Base-by-base conservation (phyloP, 1,140 invertebrate species). In the Lasioglossum albipes region DNA sequence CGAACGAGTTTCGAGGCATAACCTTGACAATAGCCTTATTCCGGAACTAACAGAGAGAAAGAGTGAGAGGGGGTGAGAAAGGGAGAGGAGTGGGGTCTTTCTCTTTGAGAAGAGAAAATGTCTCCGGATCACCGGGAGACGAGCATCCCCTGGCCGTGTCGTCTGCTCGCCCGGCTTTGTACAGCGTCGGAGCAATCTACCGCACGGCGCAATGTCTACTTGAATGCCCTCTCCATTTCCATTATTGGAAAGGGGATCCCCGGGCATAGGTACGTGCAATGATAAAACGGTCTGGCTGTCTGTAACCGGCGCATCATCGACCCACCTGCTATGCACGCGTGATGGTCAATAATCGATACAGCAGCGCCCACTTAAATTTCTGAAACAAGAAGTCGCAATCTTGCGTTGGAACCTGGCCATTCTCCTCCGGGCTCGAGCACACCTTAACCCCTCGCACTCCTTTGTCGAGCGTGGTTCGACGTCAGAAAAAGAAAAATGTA, bases 181-280 rank as follows among this genome's bases (percentile, higher is more conserved):
- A 74, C 79, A 70, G 75, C 75, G 83, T 78, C 75, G 65, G 76
- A 76, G 75, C 84, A 86, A 86, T 86, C 84, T 83, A 85, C 79
- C 79, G 73, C 54, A 69, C 66, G 62, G 49, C 45, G 73, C 84
- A 86, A 85, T 85, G 80, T 79, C 80, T 75, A 64, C 69, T 85
- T 65, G 66, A 86, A 86, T 82, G 71, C 79, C 66, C 72, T 79
- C 80, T 86, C 80, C 84, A 83, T 85, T 86, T 83, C 81, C 72
- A 79, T 86, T 85, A 83, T 85, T 75, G 80, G 83, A 59, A 74
- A 86, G 66, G 70, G 78, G 66, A 27, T 68, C 49, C 76, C 36
- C 41, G 27, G 4, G 10, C n/a, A 42, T 65, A 49, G 45, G 45
- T 49, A 54, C 74, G 64, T 42, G n/a, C 49, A 57, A 41, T 68